Base-by-base conservation (phyloP, 2,888 invertebrate species). In the Gryllus longicercus region DNA sequence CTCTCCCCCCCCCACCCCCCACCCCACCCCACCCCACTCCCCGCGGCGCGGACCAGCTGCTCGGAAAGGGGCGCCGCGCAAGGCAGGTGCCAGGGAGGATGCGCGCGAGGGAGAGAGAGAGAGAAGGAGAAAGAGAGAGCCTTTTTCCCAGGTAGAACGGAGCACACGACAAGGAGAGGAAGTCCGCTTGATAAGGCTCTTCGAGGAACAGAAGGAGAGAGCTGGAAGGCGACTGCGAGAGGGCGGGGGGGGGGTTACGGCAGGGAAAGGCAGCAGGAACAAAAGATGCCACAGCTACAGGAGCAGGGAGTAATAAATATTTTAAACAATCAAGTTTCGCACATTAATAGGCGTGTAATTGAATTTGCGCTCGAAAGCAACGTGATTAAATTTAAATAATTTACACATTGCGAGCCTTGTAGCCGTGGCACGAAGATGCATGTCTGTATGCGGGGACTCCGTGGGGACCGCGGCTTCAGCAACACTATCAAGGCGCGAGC, bases 311-410 rank as follows among this genome's bases (percentile, higher is more conserved):
- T 80, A 82, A 82, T 85, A 84, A 84, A 85, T 85, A 84, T 84
- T 85, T 84, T 83, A 85, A 83, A 84, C 84, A 75, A 84, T 85
- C 85, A 84, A 84, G 84, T 82, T 84, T 84, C 83, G 82, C 84
- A 84, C 85, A 85, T 86, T 85, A 85, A 85, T 86, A 85, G 84
- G 84, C 81, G 81, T 84, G 85, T 86, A 86, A 86, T 86, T 86
- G 85, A 86, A 86, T 86, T 85, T 84, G 84, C 85, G 85, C 84
- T 83, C 85, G 81, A 85, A 85, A 86, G 86, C 84, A 85, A 85
- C 85, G 84, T 85, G 87, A 87, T 87, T 87, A 87, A 87, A 87
- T 87, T 87, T 87, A 86, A 87, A 87, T 87, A 85, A 86, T 87
- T 86, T 86, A 87, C 80, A 75, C 79, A 51, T 51, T 77, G 77